Conservation (phyloP, 1,140 invertebrate species). For the Ceratosolen solmsi region DNA sequence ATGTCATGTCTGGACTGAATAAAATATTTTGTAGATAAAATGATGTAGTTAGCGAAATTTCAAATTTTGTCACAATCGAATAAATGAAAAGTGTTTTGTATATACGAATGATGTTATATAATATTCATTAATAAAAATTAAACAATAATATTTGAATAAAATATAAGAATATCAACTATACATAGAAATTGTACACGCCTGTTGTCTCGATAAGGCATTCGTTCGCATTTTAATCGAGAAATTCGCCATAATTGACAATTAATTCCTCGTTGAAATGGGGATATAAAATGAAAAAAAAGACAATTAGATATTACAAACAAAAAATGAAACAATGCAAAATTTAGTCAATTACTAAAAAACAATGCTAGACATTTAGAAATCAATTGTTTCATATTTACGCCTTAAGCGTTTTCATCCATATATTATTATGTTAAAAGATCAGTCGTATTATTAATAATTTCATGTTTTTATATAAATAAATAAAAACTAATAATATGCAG, state of each 20-base stretch:
- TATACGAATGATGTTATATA: constrained; percentile 51
- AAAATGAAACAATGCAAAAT: constrained; percentile 33
- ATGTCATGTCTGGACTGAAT: constrained; percentile 34
- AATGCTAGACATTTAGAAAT: constrained; percentile 26
- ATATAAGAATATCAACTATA: constrained; percentile 33
- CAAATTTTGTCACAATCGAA: constrained; percentile 46
- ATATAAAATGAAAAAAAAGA: neutral
- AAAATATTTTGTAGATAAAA: constrained; percentile 51
- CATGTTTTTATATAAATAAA: constrained; percentile 13
- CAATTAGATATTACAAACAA: neutral
- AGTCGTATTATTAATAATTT: neutral
- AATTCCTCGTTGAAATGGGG: neutral
- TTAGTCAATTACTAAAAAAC: constrained; percentile 49
- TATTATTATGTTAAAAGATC: constrained; percentile 18
- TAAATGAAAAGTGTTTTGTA: constrained; percentile 41
- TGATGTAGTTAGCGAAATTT: constrained; percentile 50
- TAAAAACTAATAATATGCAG: neutral
- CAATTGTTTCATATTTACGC: constrained; percentile 34
- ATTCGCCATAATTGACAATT: neutral
- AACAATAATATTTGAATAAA: constrained; percentile 32
- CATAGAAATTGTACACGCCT: constrained; percentile 30
- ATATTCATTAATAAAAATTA: constrained; percentile 48
- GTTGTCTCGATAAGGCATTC: constrained; percentile 22
- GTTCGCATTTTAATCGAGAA: constrained; percentile 14
- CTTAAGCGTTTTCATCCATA: constrained; percentile 22